These are phyloP conservation scores for Tipula lateralis DNA, from an alignment of 2,888 invertebrate genomes.

Conservation along the genomic window DNA sequence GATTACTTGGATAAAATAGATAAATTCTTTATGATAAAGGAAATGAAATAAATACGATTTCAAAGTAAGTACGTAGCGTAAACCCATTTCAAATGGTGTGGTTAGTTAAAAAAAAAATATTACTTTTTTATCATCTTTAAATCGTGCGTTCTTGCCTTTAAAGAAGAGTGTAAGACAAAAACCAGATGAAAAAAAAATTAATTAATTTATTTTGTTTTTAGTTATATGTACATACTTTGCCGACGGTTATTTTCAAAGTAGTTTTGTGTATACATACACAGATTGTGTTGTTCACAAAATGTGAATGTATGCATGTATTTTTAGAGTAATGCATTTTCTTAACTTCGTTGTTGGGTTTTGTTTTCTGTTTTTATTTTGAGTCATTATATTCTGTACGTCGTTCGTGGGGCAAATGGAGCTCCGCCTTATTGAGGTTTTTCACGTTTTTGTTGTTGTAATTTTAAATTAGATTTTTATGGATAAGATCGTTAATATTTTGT, in stretches of 20 bases:
- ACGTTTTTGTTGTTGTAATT: neutral
- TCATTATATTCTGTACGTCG: neutral
- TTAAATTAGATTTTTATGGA: slow-evolving; percentile 24
- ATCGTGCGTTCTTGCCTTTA: neutral
- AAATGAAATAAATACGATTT: slow-evolving; percentile 12
- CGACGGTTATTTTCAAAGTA: slow-evolving; percentile 15
- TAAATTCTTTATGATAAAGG: neutral
- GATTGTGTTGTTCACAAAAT: neutral
- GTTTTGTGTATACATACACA: neutral
- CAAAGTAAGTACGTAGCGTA: neutral
- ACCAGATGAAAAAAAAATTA: neutral
- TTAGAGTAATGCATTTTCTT: slow-evolving; percentile 3
- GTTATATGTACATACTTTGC: neutral
- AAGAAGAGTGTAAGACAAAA: neutral
- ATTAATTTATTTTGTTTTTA: neutral
- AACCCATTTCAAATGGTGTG: neutral
- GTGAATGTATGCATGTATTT: neutral
- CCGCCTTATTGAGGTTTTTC: slow-evolving; percentile 20
- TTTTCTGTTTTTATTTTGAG: neutral
- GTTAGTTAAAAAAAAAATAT: neutral
- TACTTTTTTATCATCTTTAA: neutral
- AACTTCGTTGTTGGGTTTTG: neutral
- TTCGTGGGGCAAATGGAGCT: slow-evolving; percentile 24
- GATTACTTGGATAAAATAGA: neutral
- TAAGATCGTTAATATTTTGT: slow-evolving; percentile 11